Percentiles rank a stretch among this genome's conserved stretches.
Evolutionary conservation across 2,888 invertebrate genomes (phyloP).

Genomic region (Siphlonurus alternatus): DNA sequence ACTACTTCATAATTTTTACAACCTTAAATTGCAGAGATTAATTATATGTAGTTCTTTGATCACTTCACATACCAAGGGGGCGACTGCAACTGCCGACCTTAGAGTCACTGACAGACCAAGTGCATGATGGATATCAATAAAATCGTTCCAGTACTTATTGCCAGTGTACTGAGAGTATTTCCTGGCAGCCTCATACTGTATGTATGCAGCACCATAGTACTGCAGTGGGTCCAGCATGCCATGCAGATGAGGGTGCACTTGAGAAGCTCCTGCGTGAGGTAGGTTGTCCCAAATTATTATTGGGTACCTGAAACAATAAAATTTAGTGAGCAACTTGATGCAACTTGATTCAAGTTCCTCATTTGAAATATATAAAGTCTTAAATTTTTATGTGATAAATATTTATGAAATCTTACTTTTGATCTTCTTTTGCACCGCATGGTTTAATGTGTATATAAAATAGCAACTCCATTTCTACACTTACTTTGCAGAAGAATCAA

Average conservation of each 20-base stretch:
- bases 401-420: too few relatives aligned
- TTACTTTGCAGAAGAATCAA: constrained; percentile 10
- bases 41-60: too few relatives aligned
- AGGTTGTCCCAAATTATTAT: constrained; percentile 27
- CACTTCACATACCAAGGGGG: constrained; percentile 22
- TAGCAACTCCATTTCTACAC: too few relatives aligned
- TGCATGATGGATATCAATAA: constrained; percentile 22
- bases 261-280: constrained; percentile 29
- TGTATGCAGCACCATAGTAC: constrained; percentile 25
- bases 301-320: constrained; percentile 20
- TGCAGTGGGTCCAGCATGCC: constrained; percentile 22
- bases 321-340: neutral
- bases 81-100: constrained; percentile 22
- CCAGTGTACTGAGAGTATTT: constrained; percentile 19
- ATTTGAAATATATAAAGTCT: neutral
- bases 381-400: too few relatives aligned
- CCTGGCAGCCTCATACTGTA: constrained; percentile 21
- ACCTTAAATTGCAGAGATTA: too few relatives aligned
- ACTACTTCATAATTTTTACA: too few relatives aligned
- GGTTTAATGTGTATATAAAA: too few relatives aligned
- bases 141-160: constrained; percentile 24
- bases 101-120: constrained; percentile 22
- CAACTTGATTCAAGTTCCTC: neutral
- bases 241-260: constrained; percentile 30
- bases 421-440: too few relatives aligned